A percentile compares a stretch with the other conserved stretches of the same genome.
Evolutionary conservation across 2,113 vertebrate species (phyloP).

Genomic region (Mirounga angustirostris): DNA sequence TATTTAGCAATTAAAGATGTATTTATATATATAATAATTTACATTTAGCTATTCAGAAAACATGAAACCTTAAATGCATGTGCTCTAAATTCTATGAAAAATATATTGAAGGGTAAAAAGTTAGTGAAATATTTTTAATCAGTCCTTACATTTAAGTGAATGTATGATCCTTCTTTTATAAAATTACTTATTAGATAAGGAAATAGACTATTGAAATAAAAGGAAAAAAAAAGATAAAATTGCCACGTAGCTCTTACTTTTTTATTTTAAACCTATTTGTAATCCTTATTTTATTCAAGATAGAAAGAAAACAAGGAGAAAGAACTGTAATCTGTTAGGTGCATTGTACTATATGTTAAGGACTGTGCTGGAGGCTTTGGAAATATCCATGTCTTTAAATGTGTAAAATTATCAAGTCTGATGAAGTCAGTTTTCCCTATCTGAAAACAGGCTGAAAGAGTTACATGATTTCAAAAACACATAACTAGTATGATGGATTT

Average conservation of each 20-base stretch:
- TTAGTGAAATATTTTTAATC: neutral
- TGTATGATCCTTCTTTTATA: neutral
- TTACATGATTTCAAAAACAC: neutral
- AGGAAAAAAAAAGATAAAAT: neutral
- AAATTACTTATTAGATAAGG: neutral
- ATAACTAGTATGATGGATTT: neutral
- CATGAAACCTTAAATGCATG: neutral
- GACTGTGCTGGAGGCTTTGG: neutral
- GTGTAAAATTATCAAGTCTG: neutral
- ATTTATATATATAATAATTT: neutral
- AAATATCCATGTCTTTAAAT: neutral
- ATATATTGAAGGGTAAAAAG: neutral
- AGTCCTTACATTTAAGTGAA: neutral
- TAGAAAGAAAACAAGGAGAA: neutral
- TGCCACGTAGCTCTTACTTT: neutral
- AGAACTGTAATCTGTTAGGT: neutral
- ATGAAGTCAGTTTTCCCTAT: neutral
- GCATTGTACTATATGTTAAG: neutral
- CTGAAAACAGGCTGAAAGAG: neutral
- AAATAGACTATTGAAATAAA: neutral
- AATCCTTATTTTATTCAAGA: neutral
- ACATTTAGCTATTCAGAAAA: neutral
- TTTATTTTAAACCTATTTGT: neutral
- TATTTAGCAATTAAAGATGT: neutral
- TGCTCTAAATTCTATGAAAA: neutral